phyloP scores from a whole-genome alignment of 2,888 invertebrate species.

The Euspilapteryx auroguttella region DNA sequence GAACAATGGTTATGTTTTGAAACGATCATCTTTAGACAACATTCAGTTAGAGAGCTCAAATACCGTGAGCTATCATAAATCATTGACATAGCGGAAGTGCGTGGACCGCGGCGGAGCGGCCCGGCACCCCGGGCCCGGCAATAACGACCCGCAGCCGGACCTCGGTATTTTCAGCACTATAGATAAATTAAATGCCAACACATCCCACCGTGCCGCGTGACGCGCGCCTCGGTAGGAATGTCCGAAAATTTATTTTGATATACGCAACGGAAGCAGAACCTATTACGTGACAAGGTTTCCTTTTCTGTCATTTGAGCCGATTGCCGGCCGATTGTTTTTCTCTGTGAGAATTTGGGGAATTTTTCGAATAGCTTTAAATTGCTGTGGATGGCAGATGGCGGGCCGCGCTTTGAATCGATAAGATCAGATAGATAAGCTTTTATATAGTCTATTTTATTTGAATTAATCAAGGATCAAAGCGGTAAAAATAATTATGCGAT shows the following conservation, averaged over 20 bases:
- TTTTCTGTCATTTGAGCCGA: constrained; percentile 20
- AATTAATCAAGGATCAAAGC: constrained; percentile 58
- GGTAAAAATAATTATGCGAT: constrained; percentile 42
- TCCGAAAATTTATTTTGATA: constrained; percentile 56
- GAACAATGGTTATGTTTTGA: too few relatives aligned
- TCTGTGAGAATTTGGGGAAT: constrained; percentile 36
- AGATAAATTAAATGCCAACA: constrained; percentile 59
- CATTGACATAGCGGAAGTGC: constrained; percentile 57
- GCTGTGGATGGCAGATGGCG: constrained; percentile 39
- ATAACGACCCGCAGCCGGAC: constrained; percentile 21
- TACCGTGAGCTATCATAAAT: constrained; percentile 48
- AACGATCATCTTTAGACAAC: too few relatives aligned
- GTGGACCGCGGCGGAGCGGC: constrained; percentile 23
- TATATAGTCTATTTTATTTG: constrained; percentile 57
- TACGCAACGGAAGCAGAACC: constrained; percentile 51
- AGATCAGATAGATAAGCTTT: constrained; percentile 43
- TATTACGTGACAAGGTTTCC: constrained; percentile 52
- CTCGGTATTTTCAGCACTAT: constrained; percentile 44
- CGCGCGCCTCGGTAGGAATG: constrained; percentile 43
- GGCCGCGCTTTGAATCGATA: constrained; percentile 50
- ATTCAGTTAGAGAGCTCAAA: constrained; percentile 43
- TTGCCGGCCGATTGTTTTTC: constrained; percentile 43
- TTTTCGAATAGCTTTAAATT: constrained; percentile 21
- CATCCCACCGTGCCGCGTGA: constrained; percentile 35
- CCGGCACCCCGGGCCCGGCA: constrained; percentile 22